phyloP scores from a whole-genome alignment of 2,888 invertebrate genomes.

The Lasius platythorax region DNA sequence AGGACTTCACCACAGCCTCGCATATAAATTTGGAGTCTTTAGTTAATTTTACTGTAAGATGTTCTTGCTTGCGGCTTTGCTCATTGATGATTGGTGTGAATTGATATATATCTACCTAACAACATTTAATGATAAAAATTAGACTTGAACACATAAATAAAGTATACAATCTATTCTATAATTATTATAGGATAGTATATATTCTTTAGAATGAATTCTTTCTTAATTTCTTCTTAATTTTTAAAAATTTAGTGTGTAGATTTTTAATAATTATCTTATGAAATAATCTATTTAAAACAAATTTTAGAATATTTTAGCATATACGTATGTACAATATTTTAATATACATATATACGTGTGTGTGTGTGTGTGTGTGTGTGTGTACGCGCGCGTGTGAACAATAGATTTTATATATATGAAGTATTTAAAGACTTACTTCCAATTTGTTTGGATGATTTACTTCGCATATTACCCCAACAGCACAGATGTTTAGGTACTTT shows the following conservation, averaged over 20 bases:
- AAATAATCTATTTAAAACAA: neutral
- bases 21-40: neutral
- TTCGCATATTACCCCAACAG: conserved; percentile 72
- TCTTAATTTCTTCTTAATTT: neutral
- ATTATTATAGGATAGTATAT: neutral
- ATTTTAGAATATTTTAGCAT: neutral
- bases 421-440: conserved; percentile 44
- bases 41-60: conserved; percentile 49
- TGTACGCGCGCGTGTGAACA: neutral
- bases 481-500: conserved; percentile 65
- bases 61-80: neutral
- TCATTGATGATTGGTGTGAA: conserved; percentile 45
- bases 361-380: too few relatives aligned
- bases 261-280: neutral
- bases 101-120: conserved; percentile 32
- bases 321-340: too few relatives aligned
- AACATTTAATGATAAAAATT: conserved; percentile 14
- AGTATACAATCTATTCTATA: neutral
- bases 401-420: neutral
- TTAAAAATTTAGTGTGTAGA: neutral
- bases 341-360: too few relatives aligned
- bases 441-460: conserved; percentile 52
- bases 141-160: neutral
- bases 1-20: conserved; percentile 67
- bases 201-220: neutral